A percentile compares a stretch with the other conserved stretches of the same genome.
Evolutionary conservation across 2,113 vertebrate species (phyloP).

Genomic region (Eleginops maclovinus): DNA sequence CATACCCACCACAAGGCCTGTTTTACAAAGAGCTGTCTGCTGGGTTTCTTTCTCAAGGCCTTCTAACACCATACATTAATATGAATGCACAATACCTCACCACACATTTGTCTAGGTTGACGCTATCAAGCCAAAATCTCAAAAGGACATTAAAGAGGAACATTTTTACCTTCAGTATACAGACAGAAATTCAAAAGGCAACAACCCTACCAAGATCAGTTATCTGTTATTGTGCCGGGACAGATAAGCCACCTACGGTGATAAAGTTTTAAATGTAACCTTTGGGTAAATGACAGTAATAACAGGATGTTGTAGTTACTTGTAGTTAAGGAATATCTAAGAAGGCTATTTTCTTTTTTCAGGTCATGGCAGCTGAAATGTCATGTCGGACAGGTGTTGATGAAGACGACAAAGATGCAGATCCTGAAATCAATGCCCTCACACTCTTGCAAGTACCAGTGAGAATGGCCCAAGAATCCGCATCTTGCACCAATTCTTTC

Average conservation of each 20-base stretch:
- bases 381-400: conserved; percentile 90
- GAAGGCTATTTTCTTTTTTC: conserved; percentile 67
- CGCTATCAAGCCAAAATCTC: background rate
- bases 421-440: conserved; percentile 85
- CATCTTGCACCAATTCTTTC: conserved; percentile 71
- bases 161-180: background rate
- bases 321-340: conserved; percentile 39
- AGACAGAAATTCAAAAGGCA: background rate
- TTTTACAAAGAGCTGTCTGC: background rate
- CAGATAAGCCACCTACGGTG: background rate
- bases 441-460: conserved; percentile 86
- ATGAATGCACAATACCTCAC: background rate
- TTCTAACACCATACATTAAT: background rate
- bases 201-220: background rate
- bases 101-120: background rate
- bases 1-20: too few species aligned
- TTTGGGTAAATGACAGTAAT: background rate
- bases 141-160: background rate
- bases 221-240: background rate
- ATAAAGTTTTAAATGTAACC: background rate
- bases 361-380: conserved; percentile 85
- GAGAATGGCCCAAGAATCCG: conserved; percentile 83
- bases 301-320: background rate
- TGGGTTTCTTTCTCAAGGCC: background rate
- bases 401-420: conserved; percentile 90